Base-by-base conservation (phyloP, 2,888 invertebrate genomes). In the Pherbina coryleti region DNA sequence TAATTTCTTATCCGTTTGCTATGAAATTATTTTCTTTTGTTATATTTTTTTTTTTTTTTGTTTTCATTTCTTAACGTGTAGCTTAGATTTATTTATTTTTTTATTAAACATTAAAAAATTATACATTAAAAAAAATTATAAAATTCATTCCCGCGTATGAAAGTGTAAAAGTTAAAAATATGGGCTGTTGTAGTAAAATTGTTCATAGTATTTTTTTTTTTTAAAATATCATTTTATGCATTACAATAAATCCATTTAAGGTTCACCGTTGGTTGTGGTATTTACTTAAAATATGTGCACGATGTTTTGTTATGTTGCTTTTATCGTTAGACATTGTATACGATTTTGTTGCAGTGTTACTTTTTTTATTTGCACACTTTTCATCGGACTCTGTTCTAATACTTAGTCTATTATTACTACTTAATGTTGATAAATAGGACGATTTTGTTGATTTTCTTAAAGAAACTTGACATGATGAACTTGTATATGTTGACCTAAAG, bases 351-450 rank as follows among this genome's bases (percentile, higher is more conserved):
- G 73, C 25, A 49, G 25, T 60, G 28, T 19, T 73, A n/a, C 34
- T 34, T 57, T 14, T 74, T 34, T 34, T 37, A n/a, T 74, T 64
- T 74, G 51, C 19, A 25, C 60, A 74, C 44, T 60, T 57, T 37
- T 60, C 44, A 60, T 72, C 37, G 19, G 25, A 67, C 25, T 51
- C 28, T 5, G 69, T 1, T 51, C 0, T 60, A 22, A 60, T 34
- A 60, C 44, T 60, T 60, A 37, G 51, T 60, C 37, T 72, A 72
- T 22, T 37, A 72, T 60, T 60, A 72, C 72, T 72, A 74, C 74
- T 74, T 62, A 74, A 49, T 74, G 31, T 49, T 62, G 62, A 49
- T 74, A 74, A 74, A 74, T 74, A 74, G 74, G 74, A 74, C 53
- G 64, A 53, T 31, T 74, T 74, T 64, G 62, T 62, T 66, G 74